Percentiles rank a stretch among this genome's conserved stretches.
phyloP scores from a whole-genome alignment of 2,888 invertebrate species.

The Oligia strigilis region DNA sequence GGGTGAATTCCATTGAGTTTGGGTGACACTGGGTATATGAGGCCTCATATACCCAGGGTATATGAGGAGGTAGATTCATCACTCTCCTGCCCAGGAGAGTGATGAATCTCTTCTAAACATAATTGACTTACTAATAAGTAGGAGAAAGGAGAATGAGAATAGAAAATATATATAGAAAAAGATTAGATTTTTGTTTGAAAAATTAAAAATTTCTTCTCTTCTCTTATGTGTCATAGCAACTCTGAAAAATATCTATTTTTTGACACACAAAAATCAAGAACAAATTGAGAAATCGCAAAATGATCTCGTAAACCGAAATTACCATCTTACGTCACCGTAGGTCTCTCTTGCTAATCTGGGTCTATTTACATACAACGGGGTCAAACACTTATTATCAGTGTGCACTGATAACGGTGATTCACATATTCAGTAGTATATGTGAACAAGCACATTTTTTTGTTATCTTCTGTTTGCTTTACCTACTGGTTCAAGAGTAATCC shows the following conservation, averaged over 20 bases:
- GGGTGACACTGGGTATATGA: neutral
- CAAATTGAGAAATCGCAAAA: neutral
- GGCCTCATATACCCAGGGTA: no score
- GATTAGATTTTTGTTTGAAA: neutral
- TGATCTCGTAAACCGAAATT: neutral
- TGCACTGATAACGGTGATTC: conserved; percentile 46
- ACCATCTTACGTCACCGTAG: conserved; percentile 19
- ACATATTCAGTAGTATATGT: conserved; percentile 40
- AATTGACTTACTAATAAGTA: neutral
- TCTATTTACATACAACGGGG: conserved; percentile 48
- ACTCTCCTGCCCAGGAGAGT: neutral
- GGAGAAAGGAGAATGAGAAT: neutral
- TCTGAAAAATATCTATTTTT: neutral
- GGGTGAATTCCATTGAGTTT: neutral
- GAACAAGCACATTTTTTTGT: conserved; percentile 38
- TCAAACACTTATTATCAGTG: conserved; percentile 58
- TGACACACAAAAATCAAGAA: neutral
- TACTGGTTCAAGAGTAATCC: conserved; percentile 6
- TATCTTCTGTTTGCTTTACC: conserved; percentile 33
- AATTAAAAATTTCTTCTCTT: neutral
- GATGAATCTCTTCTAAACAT: neutral
- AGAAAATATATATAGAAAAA: neutral
- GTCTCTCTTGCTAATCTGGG: conserved; percentile 5
- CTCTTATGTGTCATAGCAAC: neutral
- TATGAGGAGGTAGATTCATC: no score